Conservation (phyloP, 1,140 invertebrate species). For the Parasteatoda tepidariorum region DNA sequence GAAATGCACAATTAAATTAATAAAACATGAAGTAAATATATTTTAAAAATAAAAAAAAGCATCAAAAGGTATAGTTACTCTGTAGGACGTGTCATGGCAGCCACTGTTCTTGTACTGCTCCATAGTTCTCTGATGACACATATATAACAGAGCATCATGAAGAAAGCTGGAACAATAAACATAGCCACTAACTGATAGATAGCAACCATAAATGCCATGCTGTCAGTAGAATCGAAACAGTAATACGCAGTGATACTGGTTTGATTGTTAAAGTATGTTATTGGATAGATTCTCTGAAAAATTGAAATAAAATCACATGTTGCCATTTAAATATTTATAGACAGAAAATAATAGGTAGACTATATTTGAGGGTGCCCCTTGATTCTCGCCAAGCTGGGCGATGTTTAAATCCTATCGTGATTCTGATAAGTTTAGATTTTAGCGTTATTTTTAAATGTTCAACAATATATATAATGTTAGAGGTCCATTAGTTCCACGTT, state of each 20-base stretch:
- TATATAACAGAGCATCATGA: constrained; percentile 69
- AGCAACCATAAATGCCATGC: constrained; percentile 64
- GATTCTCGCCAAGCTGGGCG: too few species aligned
- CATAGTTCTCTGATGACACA: constrained; percentile 69
- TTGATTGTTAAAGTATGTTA: constrained; percentile 67
- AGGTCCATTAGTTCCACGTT: too few species aligned
- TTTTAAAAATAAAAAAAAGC: not conserved
- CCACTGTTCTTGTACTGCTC: constrained; percentile 66
- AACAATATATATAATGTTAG: too few species aligned
- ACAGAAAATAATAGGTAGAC: too few species aligned
- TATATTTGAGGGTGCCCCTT: too few species aligned
- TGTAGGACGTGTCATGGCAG: constrained; percentile 51
- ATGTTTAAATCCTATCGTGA: too few species aligned
- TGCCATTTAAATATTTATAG: too few species aligned
- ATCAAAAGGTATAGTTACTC: constrained; percentile 23
- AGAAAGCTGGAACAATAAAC: constrained; percentile 68
- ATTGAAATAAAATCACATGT: not conserved
- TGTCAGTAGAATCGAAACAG: constrained; percentile 66
- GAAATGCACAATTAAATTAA: too few species aligned
- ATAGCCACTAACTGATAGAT: constrained; percentile 69
- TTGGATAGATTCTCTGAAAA: constrained; percentile 66
- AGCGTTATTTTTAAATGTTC: too few species aligned
- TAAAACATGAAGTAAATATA: not conserved
- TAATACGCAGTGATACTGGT: constrained; percentile 66
- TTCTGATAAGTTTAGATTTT: too few species aligned